Percentiles rank a stretch among this genome's conserved stretches.
These are phyloP conservation scores for Tenthredo scrophulariae DNA, from an alignment of 2,888 invertebrate genomes.

Conservation along the genomic window DNA sequence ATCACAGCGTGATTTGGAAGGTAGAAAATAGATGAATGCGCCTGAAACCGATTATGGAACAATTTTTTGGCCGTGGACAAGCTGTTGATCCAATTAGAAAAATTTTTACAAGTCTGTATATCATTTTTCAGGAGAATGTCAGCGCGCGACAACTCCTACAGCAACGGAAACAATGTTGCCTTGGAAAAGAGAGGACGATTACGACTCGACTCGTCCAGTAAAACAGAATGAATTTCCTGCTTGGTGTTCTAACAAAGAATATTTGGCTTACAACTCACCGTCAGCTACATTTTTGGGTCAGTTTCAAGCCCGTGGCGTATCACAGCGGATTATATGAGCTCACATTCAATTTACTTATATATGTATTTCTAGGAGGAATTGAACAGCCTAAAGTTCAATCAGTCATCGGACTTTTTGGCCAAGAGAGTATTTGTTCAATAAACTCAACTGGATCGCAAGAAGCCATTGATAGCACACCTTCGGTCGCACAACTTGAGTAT, in stretches of 20 bases:
- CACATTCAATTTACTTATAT: background rate
- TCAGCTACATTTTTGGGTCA: constrained; percentile 95
- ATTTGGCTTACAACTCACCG: constrained; percentile 94
- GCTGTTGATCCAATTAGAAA: background rate
- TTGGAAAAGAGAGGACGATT: constrained; percentile 93
- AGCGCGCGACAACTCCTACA: constrained; percentile 91
- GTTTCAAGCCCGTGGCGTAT: constrained; percentile 51
- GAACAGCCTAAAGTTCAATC: constrained; percentile 93
- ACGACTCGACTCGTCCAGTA: constrained; percentile 82
- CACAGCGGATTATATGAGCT: background rate
- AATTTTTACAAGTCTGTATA: background rate
- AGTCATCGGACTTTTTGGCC: constrained; percentile 93
- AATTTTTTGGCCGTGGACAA: constrained; percentile 22
- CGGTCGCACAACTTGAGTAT: constrained; percentile 79
- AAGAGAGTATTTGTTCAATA: constrained; percentile 89
- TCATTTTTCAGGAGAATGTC: constrained; percentile 80
- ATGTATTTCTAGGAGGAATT: constrained; percentile 84
- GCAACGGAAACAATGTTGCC: constrained; percentile 94
- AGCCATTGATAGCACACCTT: constrained; percentile 81
- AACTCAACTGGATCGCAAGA: constrained; percentile 80
- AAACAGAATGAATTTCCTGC: constrained; percentile 95
- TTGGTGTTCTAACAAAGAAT: constrained; percentile 97
- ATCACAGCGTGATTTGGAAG: constrained; percentile 60
- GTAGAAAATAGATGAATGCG: constrained; percentile 54
- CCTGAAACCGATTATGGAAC: constrained; percentile 54